Percentiles rank a stretch among this genome's conserved stretches.
phyloP scores from a whole-genome alignment of 1,140 invertebrate genomes.

The Stenopsyche tienmushanensis region DNA sequence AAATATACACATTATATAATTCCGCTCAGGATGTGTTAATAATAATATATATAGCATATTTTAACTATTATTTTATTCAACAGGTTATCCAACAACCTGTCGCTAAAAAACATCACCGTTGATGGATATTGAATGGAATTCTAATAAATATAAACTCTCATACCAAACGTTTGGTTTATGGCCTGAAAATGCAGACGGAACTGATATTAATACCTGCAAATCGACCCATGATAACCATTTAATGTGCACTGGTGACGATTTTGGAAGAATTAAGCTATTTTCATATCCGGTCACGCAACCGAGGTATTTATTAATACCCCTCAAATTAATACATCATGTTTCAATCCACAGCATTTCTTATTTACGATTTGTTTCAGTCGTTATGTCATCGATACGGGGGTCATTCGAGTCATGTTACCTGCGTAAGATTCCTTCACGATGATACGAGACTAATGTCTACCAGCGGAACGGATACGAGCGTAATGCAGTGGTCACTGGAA shows the following conservation, averaged over 20 bases:
- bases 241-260: slow-evolving; percentile 85
- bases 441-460: slow-evolving; percentile 79
- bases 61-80: slow-evolving; percentile 38
- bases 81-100: slow-evolving; percentile 87
- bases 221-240: slow-evolving; percentile 70
- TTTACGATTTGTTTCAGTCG: slow-evolving; percentile 63
- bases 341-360: slow-evolving; percentile 9
- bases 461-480: slow-evolving; percentile 82
- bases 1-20: too few relatives aligned
- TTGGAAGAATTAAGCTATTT: slow-evolving; percentile 89
- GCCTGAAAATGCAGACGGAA: slow-evolving; percentile 90
- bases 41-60: not conserved
- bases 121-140: slow-evolving; percentile 79
- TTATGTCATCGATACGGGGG: slow-evolving; percentile 75
- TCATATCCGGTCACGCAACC: slow-evolving; percentile 80
- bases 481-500: slow-evolving; percentile 82
- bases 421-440: slow-evolving; percentile 78
- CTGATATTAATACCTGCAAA: slow-evolving; percentile 79
- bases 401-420: slow-evolving; percentile 90
- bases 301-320: too few relatives aligned
- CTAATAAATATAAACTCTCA: slow-evolving; percentile 77
- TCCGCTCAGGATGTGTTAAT: too few relatives aligned
- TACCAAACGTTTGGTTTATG: slow-evolving; percentile 83
- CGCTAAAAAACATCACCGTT: slow-evolving; percentile 77
- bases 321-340: not conserved